A percentile compares a stretch with the other conserved stretches of the same genome.
Conservation (phyloP, 2,113 vertebrate species). For the Protobothrops mucrosquamatus region DNA sequence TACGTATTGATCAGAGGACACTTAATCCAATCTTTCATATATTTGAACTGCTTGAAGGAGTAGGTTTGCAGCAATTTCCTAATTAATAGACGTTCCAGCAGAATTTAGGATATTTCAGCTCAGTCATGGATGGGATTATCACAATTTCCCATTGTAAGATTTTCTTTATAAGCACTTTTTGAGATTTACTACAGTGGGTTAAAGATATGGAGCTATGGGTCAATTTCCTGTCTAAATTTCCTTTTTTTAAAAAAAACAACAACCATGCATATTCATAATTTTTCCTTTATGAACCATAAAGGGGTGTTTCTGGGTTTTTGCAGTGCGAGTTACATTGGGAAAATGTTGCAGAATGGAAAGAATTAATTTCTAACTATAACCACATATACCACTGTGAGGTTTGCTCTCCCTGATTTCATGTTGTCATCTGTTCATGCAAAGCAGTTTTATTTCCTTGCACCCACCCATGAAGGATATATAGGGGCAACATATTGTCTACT, state of each 20-base stretch:
- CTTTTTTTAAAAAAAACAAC: not conserved
- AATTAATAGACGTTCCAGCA: not conserved
- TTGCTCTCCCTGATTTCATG: not conserved
- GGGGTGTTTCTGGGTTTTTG: not conserved
- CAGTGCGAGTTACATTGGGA: not conserved
- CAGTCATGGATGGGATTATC: not conserved
- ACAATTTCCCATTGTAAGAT: not conserved
- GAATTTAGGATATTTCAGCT: not conserved
- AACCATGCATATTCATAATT: no score
- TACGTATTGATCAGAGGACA: not conserved
- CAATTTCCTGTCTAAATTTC: not conserved
- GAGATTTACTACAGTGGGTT: not conserved
- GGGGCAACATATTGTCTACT: not conserved
- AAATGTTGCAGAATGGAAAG: not conserved
- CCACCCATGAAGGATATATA: not conserved
- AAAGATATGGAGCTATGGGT: not conserved
- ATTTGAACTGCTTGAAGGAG: not conserved
- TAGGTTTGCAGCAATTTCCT: not conserved
- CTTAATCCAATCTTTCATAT: not conserved
- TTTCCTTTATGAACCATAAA: not conserved
- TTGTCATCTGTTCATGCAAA: not conserved
- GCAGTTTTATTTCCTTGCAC: not conserved
- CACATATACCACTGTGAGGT: not conserved
- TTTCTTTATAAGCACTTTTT: not conserved
- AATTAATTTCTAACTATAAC: not conserved